phyloP scores from a whole-genome alignment of 2,797 vertebrate species.

The Buphagus erythrorhynchus region DNA sequence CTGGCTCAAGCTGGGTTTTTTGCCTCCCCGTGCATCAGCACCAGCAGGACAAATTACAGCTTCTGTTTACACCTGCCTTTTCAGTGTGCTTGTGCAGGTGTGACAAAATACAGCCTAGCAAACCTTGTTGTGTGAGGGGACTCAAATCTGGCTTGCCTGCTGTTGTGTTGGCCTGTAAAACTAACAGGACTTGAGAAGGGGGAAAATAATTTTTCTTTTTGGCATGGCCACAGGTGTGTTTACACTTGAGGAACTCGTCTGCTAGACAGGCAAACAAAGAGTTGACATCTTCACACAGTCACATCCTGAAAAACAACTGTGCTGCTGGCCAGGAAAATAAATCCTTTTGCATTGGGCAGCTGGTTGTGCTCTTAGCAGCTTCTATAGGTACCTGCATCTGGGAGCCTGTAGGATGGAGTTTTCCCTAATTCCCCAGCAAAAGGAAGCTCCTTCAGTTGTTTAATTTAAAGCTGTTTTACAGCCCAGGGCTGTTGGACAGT shows the following conservation, averaged over 20 bases:
- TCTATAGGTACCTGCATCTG: not conserved
- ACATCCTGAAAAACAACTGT: not conserved
- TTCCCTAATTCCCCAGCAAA: not conserved
- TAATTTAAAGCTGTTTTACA: not conserved
- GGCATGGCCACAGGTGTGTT: rapidly evolving
- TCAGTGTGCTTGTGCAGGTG: slow-evolving; percentile 16
- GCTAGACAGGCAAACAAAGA: not conserved
- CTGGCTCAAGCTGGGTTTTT: slow-evolving; percentile 26
- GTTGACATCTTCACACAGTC: not conserved
- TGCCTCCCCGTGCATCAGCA: not conserved
- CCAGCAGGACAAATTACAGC: slow-evolving; percentile 48
- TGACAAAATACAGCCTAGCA: slow-evolving; percentile 21
- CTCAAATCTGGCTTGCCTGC: not conserved
- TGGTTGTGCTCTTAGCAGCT: not conserved
- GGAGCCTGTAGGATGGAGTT: not conserved
- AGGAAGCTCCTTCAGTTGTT: not conserved
- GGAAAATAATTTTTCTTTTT: not conserved
- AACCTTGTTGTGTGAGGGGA: not conserved
- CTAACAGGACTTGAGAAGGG: not conserved
- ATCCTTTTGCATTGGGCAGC: not conserved
- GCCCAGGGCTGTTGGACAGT: rapidly evolving
- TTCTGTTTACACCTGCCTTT: slow-evolving; percentile 34
- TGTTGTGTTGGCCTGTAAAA: not conserved
- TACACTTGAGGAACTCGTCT: not conserved
- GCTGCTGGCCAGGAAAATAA: not conserved